Conservation (phyloP, 1,140 invertebrate species). For the Lepidurus arcticus region DNA sequence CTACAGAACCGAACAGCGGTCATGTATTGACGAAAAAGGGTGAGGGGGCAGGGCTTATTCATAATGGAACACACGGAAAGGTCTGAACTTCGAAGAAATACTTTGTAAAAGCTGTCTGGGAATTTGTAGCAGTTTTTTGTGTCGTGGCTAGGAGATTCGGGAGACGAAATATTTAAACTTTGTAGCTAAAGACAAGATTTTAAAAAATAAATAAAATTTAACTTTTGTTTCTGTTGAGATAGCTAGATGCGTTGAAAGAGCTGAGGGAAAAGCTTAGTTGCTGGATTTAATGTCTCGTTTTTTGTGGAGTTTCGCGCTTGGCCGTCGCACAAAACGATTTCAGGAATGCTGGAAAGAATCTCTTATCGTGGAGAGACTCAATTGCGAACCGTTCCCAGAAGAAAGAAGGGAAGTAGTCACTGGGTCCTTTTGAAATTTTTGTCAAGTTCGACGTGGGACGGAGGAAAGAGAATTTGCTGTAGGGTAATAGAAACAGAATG, state of each 20-base stretch:
- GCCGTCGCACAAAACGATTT: background rate
- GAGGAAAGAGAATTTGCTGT: background rate
- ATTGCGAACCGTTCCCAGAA: background rate
- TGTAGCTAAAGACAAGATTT: background rate
- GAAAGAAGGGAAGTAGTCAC: background rate
- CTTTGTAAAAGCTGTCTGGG: no score
- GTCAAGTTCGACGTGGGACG: background rate
- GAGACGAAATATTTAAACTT: background rate
- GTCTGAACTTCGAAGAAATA: no score
- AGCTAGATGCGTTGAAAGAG: background rate
- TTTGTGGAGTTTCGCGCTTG: background rate
- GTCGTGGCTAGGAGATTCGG: background rate
- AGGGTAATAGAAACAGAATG: constrained; percentile 3
- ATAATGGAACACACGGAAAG: background rate
- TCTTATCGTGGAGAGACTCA: constrained; percentile 3
- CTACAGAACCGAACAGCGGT: background rate
- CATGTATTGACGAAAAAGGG: background rate
- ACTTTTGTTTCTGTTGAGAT: background rate
- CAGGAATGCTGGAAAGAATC: background rate
- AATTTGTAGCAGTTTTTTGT: no score
- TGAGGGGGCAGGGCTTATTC: background rate
- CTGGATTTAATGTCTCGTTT: background rate
- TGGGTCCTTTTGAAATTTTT: background rate
- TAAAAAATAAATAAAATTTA: background rate
- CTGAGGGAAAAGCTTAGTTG: background rate